phyloP scores from a whole-genome alignment of 2,797 vertebrate genomes.

The Syndactyla subalaris region DNA sequence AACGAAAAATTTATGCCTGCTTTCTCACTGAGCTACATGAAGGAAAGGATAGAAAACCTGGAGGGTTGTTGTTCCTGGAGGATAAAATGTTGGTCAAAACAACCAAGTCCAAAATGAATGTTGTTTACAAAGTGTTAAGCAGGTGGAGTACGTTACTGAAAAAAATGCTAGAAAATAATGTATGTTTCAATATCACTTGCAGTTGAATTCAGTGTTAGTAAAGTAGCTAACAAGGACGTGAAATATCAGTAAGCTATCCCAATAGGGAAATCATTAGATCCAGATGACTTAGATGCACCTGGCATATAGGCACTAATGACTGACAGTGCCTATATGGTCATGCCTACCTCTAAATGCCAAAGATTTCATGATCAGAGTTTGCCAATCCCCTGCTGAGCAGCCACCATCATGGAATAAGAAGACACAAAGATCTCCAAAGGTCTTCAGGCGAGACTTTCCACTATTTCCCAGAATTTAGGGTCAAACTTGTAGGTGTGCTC shows the following conservation, averaged over 20 bases:
- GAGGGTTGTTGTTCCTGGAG: not conserved
- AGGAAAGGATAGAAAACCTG: not conserved
- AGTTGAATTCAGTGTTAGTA: not conserved
- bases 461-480: not conserved
- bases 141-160: not conserved
- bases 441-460: not conserved
- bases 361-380: not conserved
- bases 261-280: not conserved
- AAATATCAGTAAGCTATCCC: not conserved
- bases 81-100: not conserved
- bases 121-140: not conserved
- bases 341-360: not conserved
- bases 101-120: not conserved
- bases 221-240: not conserved
- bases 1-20: not conserved
- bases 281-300: not conserved
- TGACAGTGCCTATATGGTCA: not conserved
- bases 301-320: fast-evolving
- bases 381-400: fast-evolving
- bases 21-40: not conserved
- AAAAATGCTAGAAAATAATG: not conserved
- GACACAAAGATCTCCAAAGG: not conserved
- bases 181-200: not conserved
- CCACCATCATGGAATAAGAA: not conserved
- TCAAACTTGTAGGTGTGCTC: not conserved